phyloP scores from a whole-genome alignment of 2,113 vertebrate genomes.

The Leptobrachium leishanense region DNA sequence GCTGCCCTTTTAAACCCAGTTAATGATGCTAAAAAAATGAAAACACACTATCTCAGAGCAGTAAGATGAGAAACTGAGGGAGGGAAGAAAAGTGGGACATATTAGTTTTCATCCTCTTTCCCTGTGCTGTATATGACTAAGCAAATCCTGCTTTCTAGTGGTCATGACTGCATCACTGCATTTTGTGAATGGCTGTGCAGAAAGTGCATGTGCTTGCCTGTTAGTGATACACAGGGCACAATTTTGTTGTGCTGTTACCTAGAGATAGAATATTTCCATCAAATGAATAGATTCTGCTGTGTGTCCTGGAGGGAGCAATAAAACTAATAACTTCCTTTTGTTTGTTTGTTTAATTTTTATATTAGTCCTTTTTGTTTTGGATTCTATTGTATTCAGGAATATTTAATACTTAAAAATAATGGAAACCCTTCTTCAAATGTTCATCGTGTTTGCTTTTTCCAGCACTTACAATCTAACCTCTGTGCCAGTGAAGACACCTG shows the following conservation, averaged over 20 bases:
- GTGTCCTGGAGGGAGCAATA: not conserved
- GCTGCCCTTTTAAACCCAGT: not conserved
- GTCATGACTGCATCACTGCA: conserved; percentile 3
- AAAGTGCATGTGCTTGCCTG: not conserved
- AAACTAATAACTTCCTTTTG: not conserved
- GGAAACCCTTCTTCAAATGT: not conserved
- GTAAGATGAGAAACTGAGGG: not conserved
- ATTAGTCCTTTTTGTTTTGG: conserved; percentile 1
- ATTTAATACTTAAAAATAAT: not conserved
- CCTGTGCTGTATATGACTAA: not conserved
- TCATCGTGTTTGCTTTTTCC: conserved; percentile 4
- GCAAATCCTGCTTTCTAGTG: conserved; percentile 1
- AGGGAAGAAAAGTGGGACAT: not conserved
- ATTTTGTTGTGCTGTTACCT: not conserved
- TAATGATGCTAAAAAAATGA: not conserved
- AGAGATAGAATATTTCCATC: not conserved
- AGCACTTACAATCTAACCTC: conserved; percentile 10
- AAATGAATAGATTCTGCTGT: not conserved
- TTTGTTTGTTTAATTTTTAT: not conserved
- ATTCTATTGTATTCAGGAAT: not conserved
- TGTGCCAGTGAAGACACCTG: conserved; percentile 28
- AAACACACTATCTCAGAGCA: no score
- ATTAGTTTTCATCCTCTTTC: not conserved
- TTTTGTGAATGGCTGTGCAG: not conserved
- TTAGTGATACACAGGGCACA: not conserved